These are phyloP conservation scores for Zapornia atra DNA, from an alignment of 2,113 vertebrate genomes.

Conservation along the genomic window DNA sequence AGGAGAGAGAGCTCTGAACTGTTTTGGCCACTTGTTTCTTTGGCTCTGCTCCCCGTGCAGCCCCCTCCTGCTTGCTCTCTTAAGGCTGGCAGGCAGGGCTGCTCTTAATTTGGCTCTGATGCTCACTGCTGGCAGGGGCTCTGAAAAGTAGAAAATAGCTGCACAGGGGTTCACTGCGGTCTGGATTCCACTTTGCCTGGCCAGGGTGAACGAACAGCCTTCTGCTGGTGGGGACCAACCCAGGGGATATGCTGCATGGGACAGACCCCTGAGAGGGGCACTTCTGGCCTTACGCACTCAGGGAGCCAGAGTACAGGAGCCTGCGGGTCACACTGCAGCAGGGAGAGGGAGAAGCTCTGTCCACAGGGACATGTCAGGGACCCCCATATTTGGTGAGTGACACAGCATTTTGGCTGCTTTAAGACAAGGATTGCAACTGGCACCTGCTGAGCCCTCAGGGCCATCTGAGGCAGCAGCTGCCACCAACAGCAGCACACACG, in stretches of 20 bases:
- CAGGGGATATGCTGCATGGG: neutral
- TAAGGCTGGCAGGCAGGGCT: neutral
- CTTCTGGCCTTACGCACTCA: neutral
- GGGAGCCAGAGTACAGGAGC: neutral
- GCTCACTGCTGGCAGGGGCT: neutral
- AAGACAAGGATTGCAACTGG: neutral
- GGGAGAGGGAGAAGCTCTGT: neutral
- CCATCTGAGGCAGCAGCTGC: slow-evolving; percentile 4
- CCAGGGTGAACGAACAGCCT: neutral
- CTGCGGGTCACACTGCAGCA: neutral
- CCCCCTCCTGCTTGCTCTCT: neutral
- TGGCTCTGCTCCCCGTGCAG: neutral
- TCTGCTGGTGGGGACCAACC: accelerated
- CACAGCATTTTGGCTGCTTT: slow-evolving; percentile 34
- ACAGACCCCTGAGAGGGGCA: neutral
- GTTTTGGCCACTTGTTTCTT: neutral
- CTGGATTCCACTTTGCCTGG: neutral
- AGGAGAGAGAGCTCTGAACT: neutral
- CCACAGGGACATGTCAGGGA: neutral
- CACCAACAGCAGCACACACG: neutral
- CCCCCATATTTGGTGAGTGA: slow-evolving; percentile 58
- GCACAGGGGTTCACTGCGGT: neutral
- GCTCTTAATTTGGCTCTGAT: neutral
- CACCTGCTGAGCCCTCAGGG: neutral
- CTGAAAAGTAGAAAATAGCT: neutral